Conservation (phyloP, 2,113 vertebrate genomes). For the Menidia beryllina region DNA sequence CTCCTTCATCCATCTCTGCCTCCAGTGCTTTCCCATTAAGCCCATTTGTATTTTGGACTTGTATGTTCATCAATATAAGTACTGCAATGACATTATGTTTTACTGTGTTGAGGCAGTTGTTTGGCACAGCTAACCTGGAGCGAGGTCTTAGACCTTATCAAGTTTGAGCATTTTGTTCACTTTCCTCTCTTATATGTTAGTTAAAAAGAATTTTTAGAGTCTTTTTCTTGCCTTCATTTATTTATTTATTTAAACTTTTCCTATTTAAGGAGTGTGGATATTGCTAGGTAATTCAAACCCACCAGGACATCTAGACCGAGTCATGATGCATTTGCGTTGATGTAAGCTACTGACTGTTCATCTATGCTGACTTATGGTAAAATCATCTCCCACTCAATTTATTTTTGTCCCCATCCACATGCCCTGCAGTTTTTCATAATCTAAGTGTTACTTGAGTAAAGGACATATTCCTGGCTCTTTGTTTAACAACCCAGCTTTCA, state of each 20-base stretch:
- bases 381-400: no score
- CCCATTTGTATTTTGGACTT: slow-evolving; percentile 24
- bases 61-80: slow-evolving; percentile 35
- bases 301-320: no score
- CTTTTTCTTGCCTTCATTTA: neutral
- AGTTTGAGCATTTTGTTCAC: slow-evolving; percentile 38
- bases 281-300: slow-evolving; percentile 1
- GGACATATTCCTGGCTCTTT: no score
- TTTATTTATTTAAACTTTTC: no score
- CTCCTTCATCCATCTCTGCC: slow-evolving; percentile 10
- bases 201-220: no score
- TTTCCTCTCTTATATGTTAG: slow-evolving; percentile 18
- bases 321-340: no score
- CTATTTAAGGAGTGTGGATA: neutral
- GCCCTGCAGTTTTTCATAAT: no score
- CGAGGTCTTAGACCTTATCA: slow-evolving; percentile 35
- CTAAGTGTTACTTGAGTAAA: no score
- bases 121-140: slow-evolving; percentile 40
- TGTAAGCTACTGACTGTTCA: no score
- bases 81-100: slow-evolving; percentile 41
- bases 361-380: no score
- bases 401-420: no score
- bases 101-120: slow-evolving; percentile 3
- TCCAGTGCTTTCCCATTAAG: slow-evolving; percentile 22
- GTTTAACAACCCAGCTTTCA: no score